These are phyloP conservation scores for Danio rerio DNA, from an alignment of 2,113 vertebrate species.

Conservation along the genomic window GRCz12tu NC_133199.1:9181001-9181500, in stretches of 20 bases:
- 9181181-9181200: slow-evolving; percentile 18
- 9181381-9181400: too few species aligned
- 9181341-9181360: too few species aligned
- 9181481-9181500: background rate
- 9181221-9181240: slow-evolving; percentile 11
- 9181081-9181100: slow-evolving; percentile 65
- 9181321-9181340: too few species aligned
- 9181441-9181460: too few species aligned
- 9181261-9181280: background rate
- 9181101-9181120: slow-evolving; percentile 54
- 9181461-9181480: background rate
- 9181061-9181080: slow-evolving; percentile 50
- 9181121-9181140: slow-evolving; percentile 52
- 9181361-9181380: too few species aligned
- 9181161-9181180: slow-evolving; percentile 39
- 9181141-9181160: slow-evolving; percentile 60
- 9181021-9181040: slow-evolving; percentile 21
- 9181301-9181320: background rate
- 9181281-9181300: background rate
- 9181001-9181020: slow-evolving; percentile 28
- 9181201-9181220: slow-evolving; percentile 2
- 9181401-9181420: too few species aligned
- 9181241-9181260: background rate
- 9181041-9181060: slow-evolving; percentile 27
- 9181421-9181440: too few species aligned